A percentile compares a stretch with the other conserved stretches of the same genome.
phyloP scores from a whole-genome alignment of 2,113 vertebrate genomes.

The Myiozetetes cayanensis region DNA sequence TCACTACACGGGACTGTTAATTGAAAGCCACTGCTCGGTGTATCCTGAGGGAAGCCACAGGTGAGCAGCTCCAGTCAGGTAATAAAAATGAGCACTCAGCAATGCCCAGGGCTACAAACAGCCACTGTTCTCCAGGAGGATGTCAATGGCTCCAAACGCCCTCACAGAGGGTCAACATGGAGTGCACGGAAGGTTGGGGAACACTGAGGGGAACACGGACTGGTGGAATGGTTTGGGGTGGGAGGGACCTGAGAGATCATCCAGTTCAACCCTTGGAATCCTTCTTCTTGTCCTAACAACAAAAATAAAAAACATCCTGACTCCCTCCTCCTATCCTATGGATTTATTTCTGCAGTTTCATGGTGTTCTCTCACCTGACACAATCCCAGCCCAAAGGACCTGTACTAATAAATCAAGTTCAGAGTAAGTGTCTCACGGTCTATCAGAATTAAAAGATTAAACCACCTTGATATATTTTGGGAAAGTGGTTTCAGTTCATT shows the following conservation, averaged over 20 bases:
- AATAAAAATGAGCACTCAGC: not conserved
- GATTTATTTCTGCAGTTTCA: not conserved
- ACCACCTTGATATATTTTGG: not conserved
- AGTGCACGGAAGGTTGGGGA: rapidly evolving
- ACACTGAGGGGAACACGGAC: rapidly evolving
- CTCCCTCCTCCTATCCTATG: not conserved
- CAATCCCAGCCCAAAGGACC: not conserved
- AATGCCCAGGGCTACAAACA: not conserved
- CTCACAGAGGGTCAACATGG: rapidly evolving
- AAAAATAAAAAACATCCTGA: not conserved
- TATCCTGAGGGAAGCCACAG: not conserved
- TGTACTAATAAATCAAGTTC: not conserved
- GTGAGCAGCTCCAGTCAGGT: not conserved
- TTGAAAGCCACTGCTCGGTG: not conserved
- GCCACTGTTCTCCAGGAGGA: rapidly evolving
- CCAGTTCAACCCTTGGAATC: not conserved
- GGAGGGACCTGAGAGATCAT: rapidly evolving
- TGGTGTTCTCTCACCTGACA: not conserved
- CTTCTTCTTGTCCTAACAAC: not conserved
- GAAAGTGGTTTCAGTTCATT: not conserved
- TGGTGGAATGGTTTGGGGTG: not conserved
- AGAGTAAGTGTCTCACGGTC: not conserved
- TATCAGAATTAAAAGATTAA: not conserved
- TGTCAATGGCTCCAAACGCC: not conserved
- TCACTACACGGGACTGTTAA: not conserved